Conservation (phyloP, 2,113 vertebrate genomes). For the Daboia siamensis region DNA sequence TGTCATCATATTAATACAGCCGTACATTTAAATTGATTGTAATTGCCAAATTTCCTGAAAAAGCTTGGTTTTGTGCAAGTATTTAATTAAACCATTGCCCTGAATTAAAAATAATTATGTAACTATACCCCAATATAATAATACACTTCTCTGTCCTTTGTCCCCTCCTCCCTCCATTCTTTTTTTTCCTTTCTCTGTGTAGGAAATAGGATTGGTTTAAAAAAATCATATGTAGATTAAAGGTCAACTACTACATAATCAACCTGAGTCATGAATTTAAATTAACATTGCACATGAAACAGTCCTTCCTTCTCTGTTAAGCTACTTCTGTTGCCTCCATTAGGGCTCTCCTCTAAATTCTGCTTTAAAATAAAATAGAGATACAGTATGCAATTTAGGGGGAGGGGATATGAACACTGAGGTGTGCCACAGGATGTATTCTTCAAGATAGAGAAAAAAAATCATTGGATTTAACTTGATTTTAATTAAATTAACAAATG, state of each 20-base stretch:
- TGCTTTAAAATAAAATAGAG: not conserved
- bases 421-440: not conserved
- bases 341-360: not conserved
- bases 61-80: constrained; percentile 70
- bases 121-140: constrained; percentile 74
- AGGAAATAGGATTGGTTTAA: constrained; percentile 57
- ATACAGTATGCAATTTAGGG: not conserved
- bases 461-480: not conserved
- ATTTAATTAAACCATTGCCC: constrained; percentile 74
- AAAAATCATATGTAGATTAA: constrained; percentile 66
- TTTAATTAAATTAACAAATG: not conserved
- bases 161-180: not conserved
- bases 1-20: constrained; percentile 71
- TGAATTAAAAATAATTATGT: constrained; percentile 81
- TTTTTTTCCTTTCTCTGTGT: constrained; percentile 33
- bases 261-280: constrained; percentile 60
- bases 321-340: not conserved
- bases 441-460: not conserved
- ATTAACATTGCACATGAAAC: constrained; percentile 45
- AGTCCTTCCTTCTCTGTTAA: not conserved
- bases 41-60: constrained; percentile 80
- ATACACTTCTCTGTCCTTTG: constrained; percentile 16
- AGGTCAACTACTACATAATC: constrained; percentile 38
- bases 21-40: constrained; percentile 73
- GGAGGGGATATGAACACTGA: not conserved